These are phyloP conservation scores for Drosophila sp. DNA, from an alignment of 1,140 invertebrate genomes.

Conservation along the genomic window DNA sequence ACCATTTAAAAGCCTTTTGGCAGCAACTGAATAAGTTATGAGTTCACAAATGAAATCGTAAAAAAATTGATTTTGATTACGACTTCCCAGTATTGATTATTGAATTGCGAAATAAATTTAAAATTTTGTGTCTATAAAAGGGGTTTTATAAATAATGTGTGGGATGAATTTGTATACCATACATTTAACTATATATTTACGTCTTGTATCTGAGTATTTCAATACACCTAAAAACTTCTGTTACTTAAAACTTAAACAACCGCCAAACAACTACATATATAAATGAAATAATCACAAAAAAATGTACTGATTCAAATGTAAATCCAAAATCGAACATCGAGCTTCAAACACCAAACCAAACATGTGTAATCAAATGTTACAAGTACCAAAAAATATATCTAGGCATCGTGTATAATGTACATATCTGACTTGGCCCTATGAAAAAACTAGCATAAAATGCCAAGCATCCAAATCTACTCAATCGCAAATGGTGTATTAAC, in stretches of 20 bases:
- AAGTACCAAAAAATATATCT: neutral
- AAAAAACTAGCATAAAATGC: neutral
- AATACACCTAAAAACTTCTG: too few species aligned
- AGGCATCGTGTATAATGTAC: neutral
- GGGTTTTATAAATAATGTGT: too few species aligned
- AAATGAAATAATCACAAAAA: neutral
- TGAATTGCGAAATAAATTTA: too few species aligned
- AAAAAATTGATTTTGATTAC: too few species aligned
- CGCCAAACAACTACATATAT: too few species aligned
- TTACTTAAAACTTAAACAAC: too few species aligned
- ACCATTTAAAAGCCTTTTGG: slow-evolving; percentile 10
- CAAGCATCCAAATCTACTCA: neutral
- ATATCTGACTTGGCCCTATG: slow-evolving; percentile 2
- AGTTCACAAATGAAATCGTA: too few species aligned
- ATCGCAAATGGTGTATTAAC: neutral
- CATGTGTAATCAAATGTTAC: neutral
- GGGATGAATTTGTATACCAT: too few species aligned
- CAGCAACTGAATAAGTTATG: neutral
- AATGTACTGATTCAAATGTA: neutral
- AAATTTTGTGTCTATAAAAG: too few species aligned
- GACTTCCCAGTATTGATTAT: too few species aligned
- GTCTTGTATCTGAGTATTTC: too few species aligned
- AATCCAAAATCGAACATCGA: neutral
- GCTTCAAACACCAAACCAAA: neutral
- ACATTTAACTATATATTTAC: too few species aligned